Percentiles rank a stretch among this genome's conserved stretches.
These are phyloP conservation scores for Leptodirus hochenwartii DNA, from an alignment of 2,888 invertebrate species.

Conservation along the genomic window DNA sequence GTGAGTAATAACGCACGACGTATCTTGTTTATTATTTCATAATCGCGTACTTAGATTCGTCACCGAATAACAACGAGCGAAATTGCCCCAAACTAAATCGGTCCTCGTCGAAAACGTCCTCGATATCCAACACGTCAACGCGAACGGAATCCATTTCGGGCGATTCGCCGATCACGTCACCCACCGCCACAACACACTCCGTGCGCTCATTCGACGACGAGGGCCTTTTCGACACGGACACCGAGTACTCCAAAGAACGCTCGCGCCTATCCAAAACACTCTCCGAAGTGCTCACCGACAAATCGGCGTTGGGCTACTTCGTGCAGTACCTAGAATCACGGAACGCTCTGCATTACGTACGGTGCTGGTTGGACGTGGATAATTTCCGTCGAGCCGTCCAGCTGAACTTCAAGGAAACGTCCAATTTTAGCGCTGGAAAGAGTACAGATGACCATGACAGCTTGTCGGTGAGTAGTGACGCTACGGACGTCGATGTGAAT, in stretches of 20 bases:
- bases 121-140: constrained; percentile 3
- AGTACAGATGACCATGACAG: constrained; percentile 25
- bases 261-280: constrained; percentile 59
- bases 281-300: constrained; percentile 56
- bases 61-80: too few relatives aligned
- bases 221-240: constrained; percentile 23
- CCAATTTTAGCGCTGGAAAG: constrained; percentile 14
- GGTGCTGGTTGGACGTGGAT: constrained; percentile 62
- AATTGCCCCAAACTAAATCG: too few relatives aligned
- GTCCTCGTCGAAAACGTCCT: too few relatives aligned
- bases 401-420: constrained; percentile 9
- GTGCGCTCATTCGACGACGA: constrained; percentile 24
- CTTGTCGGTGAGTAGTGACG: constrained; percentile 28
- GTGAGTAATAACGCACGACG: too few relatives aligned
- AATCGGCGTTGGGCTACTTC: constrained; percentile 65
- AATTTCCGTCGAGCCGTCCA: constrained; percentile 34
- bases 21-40: too few relatives aligned
- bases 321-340: constrained; percentile 72
- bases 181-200: too few relatives aligned
- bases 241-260: too few relatives aligned
- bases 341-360: constrained; percentile 43
- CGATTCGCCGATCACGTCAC: constrained; percentile 12
- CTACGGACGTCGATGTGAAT: constrained; percentile 23
- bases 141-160: background rate
- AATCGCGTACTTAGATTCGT: too few relatives aligned